Evolutionary conservation across 2,113 vertebrate genomes (phyloP), one percentile per base, ranked within the genome.

Genomic region (Oxyruncus cristatus): DNA sequence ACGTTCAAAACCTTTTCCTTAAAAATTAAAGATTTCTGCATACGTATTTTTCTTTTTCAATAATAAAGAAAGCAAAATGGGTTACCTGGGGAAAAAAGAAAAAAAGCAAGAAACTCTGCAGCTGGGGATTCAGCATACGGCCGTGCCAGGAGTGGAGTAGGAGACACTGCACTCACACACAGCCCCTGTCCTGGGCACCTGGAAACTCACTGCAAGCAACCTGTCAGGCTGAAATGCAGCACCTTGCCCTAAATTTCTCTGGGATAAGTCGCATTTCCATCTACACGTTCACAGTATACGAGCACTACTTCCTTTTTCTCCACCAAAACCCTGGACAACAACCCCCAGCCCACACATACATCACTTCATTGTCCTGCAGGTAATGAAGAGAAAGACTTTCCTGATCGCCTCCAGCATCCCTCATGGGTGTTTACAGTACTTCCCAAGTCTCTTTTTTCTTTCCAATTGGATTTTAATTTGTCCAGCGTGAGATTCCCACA

Each of bases 231-330:
- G 56, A 46, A 84, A 79, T 44, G 22, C 70, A 77, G 65, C 4
- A 1, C 33, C 72, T 39, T 70, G 46, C 27, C 87, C 66, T 26
- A 4, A 5, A 68, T 70, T 65, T 76, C 58, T 66, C 71, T 20
- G 30, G 30, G 21, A 3, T 65, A 94, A 80, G 28, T 87, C 66
- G 33, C 32, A 39, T 49, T 89, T 78, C 70, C 70, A 66, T 33
- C 61, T 46, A 4, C 7, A 6, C 2, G 10, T 6, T 39, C 47
- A 46, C 24, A 49, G 39, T 4, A n/a, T 26, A 5, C 0, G 2
- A 65, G 37, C 16, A 22, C 42, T 33, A 8, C 63, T 90, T 86
- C 65, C 72, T 74, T 42, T 11, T 58, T 47, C 50, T 56, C 50
- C 68, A 39, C 50, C 18, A 6, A 58, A 72, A 8, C 20, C 26